Conservation (phyloP, 2,888 invertebrate species). For the Sepioteuthis lessoniana region DNA sequence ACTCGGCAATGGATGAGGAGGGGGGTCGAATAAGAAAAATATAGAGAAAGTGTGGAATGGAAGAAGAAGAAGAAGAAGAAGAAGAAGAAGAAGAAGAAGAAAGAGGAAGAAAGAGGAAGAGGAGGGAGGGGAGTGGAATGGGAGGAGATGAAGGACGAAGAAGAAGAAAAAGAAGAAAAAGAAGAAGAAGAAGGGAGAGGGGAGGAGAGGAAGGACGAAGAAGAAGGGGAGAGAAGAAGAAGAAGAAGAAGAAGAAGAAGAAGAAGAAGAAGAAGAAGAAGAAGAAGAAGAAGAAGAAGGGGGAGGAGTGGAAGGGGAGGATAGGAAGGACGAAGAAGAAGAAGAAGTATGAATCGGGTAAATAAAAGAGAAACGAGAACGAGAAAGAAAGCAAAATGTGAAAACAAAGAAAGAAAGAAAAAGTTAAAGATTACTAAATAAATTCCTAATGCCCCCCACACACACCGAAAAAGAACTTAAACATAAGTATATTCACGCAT, state of each 20-base stretch:
- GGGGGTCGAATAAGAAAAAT: no score
- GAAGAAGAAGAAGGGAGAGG: background rate
- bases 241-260: background rate
- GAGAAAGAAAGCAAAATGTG: no score
- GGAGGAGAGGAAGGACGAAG: background rate
- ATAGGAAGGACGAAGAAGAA: background rate
- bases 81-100: no score
- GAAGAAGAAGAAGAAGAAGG: background rate
- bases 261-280: background rate
- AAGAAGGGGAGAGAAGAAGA: background rate
- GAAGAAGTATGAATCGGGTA: background rate
- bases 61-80: no score
- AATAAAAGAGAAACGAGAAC: no score
- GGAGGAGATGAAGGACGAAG: background rate
- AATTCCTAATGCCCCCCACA: no score
- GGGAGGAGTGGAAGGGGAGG: background rate
- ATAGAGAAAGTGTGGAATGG: no score
- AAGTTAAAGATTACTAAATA: no score
- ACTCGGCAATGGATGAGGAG: background rate
- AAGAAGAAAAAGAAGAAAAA: background rate
- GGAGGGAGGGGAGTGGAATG: background rate
- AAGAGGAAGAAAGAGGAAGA: background rate
- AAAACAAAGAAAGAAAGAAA: no score
- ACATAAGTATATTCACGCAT: no score
- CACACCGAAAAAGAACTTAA: no score